These are phyloP conservation scores for Tragelaphus strepsiceros DNA, from an alignment of 2,113 vertebrate genomes.

Conservation along the genomic window DNA sequence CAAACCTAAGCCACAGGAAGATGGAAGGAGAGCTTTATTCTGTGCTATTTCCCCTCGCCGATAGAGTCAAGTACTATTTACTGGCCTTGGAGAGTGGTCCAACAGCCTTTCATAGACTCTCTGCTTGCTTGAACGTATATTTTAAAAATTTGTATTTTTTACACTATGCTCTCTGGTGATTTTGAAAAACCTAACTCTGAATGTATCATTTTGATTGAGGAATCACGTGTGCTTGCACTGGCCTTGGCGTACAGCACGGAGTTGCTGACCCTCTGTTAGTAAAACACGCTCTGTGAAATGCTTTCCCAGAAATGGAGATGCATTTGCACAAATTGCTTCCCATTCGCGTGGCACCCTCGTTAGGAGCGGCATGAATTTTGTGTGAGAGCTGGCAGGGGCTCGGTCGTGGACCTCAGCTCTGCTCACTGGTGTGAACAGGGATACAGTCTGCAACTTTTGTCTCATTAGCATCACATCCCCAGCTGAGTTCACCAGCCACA, in stretches of 20 bases:
- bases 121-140: background rate
- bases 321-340: constrained; percentile 1
- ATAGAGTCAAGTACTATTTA: background rate
- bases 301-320: constrained; percentile 1
- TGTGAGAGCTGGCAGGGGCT: background rate
- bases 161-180: background rate
- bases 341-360: background rate
- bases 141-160: background rate
- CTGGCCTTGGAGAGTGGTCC: background rate
- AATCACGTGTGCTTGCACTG: background rate
- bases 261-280: background rate
- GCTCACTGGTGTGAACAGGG: background rate
- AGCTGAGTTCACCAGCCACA: constrained; percentile 43
- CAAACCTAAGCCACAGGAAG: background rate
- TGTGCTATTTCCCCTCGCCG: background rate
- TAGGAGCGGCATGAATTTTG: constrained; percentile 23
- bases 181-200: background rate
- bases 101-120: background rate
- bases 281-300: background rate
- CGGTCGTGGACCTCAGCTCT: background rate
- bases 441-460: background rate
- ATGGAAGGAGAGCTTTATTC: background rate
- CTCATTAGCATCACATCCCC: constrained; percentile 50
- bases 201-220: background rate
- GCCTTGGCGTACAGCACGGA: background rate